Base-by-base conservation (phyloP, 2,113 vertebrate genomes). In the Grantiella picta region DNA sequence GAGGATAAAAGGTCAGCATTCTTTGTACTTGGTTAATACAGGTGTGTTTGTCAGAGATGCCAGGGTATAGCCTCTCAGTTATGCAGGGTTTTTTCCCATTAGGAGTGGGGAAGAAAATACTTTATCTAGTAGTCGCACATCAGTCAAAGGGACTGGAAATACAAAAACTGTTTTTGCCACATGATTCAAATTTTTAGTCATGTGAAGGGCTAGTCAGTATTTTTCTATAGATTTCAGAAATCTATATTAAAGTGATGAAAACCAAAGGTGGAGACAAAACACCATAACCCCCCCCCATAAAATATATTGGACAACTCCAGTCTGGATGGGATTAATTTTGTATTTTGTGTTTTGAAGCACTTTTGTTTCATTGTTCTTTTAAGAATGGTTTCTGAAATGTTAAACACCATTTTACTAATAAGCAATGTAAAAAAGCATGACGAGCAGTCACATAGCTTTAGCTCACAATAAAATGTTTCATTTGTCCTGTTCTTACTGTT, bases 361-460 rank as follows among this genome's bases (percentile, higher is more conserved):
- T 93, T 77, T 78, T 50, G 53, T 90, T 95, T 82, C 71, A 36
- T 61, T 89, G 86, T 94, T 87, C 54, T 84, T 87, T 80, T 77
- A 87, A 76, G 45, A 92, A 83, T 84, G 83, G 85, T 92, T 93
- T 73, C 53, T 68, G 94, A 89, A 83, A 83, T 94, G 91, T 96
- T 95, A 54, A 92, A 61, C 66, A 84, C 49, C 29, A 9, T 77
- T 90, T 88, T 88, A 89, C 61, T 95, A 93, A 60, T 57, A 90
- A 95, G 42, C 72, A 91, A 77, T 94, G 89, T 97, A 95, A 83
- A 96, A 90, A 93, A 94, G 93, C 94, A 96, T 94, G 96, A 81
- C 25, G 6, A 95, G 82, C 91, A 95, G 75, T 92, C 79, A 89
- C 70, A 89, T 90, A 92, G 86, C 80, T 92, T 97, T 94, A 95